These are phyloP conservation scores for Carposina sasakii DNA, from an alignment of 1,140 invertebrate species.

Conservation along the genomic window DNA sequence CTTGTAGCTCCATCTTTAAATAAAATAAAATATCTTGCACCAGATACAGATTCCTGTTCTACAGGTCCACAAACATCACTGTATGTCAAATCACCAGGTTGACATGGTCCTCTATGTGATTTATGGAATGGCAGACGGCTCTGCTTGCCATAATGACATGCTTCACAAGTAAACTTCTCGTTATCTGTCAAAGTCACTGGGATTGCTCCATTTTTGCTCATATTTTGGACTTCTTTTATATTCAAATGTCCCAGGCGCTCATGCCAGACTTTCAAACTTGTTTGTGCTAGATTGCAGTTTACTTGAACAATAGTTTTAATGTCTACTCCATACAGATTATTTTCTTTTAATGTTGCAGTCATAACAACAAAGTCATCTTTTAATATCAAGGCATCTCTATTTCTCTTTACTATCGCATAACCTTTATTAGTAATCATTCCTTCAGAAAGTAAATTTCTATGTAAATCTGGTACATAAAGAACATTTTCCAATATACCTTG, in stretches of 20 bases:
- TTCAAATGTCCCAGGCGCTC: conserved; percentile 33
- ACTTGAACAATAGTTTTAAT: conserved; percentile 15
- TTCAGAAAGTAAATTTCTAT: conserved; percentile 39
- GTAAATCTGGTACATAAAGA: conserved; percentile 32
- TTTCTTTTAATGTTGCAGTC: conserved; percentile 15
- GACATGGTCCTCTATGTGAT: conserved; percentile 15
- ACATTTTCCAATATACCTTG: conserved; percentile 27
- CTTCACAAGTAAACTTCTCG: conserved; percentile 49
- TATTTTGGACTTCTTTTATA: conserved; percentile 19
- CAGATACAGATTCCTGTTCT: conserved; percentile 38
- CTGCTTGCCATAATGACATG: conserved; percentile 46
- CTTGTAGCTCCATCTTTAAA: conserved; percentile 60
- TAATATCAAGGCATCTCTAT: conserved; percentile 17
- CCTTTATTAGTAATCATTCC: conserved; percentile 27
- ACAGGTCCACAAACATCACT: conserved; percentile 61
- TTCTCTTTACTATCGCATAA: conserved; percentile 20
- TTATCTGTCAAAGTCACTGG: no score
- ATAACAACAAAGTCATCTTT: conserved; percentile 23
- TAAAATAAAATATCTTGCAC: conserved; percentile 54
- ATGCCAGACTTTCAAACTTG: conserved; percentile 29
- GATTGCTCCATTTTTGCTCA: conserved; percentile 7
- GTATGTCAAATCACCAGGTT: conserved; percentile 47
- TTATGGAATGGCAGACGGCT: conserved; percentile 30
- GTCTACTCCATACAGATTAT: conserved; percentile 28
- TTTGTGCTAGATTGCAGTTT: conserved; percentile 28